Conservation (phyloP, 2,797 vertebrate genomes). For the Paramormyrops hopkinsi region DNA sequence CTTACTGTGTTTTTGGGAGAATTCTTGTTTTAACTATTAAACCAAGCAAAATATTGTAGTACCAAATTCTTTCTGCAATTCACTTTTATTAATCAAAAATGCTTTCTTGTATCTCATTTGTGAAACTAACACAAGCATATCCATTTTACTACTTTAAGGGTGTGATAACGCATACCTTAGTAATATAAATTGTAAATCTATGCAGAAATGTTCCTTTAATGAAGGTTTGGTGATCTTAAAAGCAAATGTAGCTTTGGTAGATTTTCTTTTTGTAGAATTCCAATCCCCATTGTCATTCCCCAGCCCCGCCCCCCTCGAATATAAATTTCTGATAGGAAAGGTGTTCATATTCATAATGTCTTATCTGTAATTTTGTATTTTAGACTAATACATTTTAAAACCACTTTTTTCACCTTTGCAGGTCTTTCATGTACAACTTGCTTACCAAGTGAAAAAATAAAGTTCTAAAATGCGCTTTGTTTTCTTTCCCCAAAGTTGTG, state of each 20-base stretch:
- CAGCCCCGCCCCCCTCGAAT: background rate
- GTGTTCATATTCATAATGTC: constrained; percentile 33
- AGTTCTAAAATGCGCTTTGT: background rate
- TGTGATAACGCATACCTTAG: constrained; percentile 26
- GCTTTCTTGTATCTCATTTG: constrained; percentile 14
- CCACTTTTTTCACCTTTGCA: constrained; percentile 37
- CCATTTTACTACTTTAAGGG: constrained; percentile 15
- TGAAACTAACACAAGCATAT: constrained; percentile 22
- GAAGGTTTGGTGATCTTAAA: constrained; percentile 47
- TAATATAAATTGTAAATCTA: constrained; percentile 50
- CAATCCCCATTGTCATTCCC: background rate
- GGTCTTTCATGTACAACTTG: constrained; percentile 39
- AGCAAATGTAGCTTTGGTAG: constrained; percentile 43
- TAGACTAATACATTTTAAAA: constrained; percentile 42
- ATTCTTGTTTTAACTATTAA: constrained; percentile 13
- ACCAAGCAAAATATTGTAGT: background rate
- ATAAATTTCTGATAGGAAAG: background rate
- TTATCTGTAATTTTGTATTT: constrained; percentile 47
- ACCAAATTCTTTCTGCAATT: constrained; percentile 17
- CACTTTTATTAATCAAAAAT: constrained; percentile 11
- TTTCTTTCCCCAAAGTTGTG: background rate
- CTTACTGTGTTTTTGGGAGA: constrained; percentile 8
- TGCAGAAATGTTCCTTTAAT: constrained; percentile 53
- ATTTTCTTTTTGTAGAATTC: constrained; percentile 18
- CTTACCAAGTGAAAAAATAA: constrained; percentile 42